A percentile compares a stretch with the other conserved stretches of the same genome.
These are phyloP conservation scores for Triplophysa yarkandensis DNA, from an alignment of 2,797 vertebrate genomes.

Conservation along the genomic window DNA sequence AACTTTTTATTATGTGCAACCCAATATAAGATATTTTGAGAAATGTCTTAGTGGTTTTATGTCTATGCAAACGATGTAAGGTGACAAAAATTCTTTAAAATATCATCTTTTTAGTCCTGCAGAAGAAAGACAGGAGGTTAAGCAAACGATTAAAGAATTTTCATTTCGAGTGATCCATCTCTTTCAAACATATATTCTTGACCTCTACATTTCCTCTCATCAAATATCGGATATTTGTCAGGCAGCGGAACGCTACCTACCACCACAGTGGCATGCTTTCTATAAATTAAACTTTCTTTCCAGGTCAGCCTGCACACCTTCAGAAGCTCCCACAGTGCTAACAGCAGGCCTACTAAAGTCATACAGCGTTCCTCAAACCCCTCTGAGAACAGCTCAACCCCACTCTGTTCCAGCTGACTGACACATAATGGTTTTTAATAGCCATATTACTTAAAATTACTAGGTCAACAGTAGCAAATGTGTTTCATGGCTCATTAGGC, in stretches of 20 bases:
- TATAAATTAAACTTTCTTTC: conserved; percentile 63
- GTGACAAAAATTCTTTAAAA: too few species aligned
- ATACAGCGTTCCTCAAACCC: conserved; percentile 41
- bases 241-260: background rate
- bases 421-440: conserved; percentile 64
- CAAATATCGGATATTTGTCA: background rate
- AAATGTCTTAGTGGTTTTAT: too few species aligned
- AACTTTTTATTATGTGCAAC: too few species aligned
- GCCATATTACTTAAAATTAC: conserved; percentile 64
- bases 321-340: conserved; percentile 50
- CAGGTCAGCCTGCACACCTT: conserved; percentile 57
- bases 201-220: background rate
- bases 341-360: conserved; percentile 58
- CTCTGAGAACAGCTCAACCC: conserved; percentile 44
- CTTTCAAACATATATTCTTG: too few species aligned
- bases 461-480: conserved; percentile 59
- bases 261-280: conserved; percentile 53
- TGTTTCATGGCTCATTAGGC: conserved; percentile 62
- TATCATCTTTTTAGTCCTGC: too few species aligned
- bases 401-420: conserved; percentile 60
- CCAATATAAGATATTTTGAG: too few species aligned
- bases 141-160: too few species aligned
- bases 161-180: too few species aligned
- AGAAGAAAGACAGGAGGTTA: too few species aligned
- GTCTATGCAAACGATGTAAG: too few species aligned